phyloP scores from a whole-genome alignment of 2,113 vertebrate genomes.

The Columba livia region DNA sequence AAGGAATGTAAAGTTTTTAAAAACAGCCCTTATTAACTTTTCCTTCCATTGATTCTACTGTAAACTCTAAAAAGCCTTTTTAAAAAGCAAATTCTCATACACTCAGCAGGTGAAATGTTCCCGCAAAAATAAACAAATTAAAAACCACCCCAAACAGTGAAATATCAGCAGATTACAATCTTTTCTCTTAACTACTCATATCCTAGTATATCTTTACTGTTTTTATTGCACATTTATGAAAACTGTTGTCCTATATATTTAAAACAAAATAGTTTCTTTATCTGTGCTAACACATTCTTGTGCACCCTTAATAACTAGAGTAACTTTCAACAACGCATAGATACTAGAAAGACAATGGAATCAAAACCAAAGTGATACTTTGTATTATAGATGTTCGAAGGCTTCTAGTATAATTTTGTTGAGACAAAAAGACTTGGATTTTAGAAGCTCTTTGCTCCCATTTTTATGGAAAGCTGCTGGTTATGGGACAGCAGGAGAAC shows the following conservation, averaged over 20 bases:
- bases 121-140: slow-evolving; percentile 60
- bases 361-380: slow-evolving; percentile 6
- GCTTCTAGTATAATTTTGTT: background rate
- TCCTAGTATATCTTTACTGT: slow-evolving; percentile 39
- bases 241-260: slow-evolving; percentile 64
- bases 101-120: slow-evolving; percentile 79
- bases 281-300: slow-evolving; percentile 70
- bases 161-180: slow-evolving; percentile 64
- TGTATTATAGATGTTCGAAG: background rate
- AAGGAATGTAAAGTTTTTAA: slow-evolving; percentile 84
- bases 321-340: slow-evolving; percentile 42
- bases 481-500: slow-evolving; percentile 46
- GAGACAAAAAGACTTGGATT: background rate
- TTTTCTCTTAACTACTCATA: slow-evolving; percentile 54
- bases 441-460: slow-evolving; percentile 16
- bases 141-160: slow-evolving; percentile 35
- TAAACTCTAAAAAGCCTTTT: slow-evolving; percentile 84
- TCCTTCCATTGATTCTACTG: slow-evolving; percentile 82
- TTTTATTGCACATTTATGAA: slow-evolving; percentile 76
- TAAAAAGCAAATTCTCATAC: slow-evolving; percentile 78
- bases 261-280: slow-evolving; percentile 58
- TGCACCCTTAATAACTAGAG: slow-evolving; percentile 57
- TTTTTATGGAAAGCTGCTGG: slow-evolving; percentile 14
- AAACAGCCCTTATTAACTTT: slow-evolving; percentile 88
- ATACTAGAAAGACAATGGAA: slow-evolving; percentile 44